Evolutionary conservation across 2,888 invertebrate genomes (phyloP).

Genomic region (Listrodromus nycthemerus): DNA sequence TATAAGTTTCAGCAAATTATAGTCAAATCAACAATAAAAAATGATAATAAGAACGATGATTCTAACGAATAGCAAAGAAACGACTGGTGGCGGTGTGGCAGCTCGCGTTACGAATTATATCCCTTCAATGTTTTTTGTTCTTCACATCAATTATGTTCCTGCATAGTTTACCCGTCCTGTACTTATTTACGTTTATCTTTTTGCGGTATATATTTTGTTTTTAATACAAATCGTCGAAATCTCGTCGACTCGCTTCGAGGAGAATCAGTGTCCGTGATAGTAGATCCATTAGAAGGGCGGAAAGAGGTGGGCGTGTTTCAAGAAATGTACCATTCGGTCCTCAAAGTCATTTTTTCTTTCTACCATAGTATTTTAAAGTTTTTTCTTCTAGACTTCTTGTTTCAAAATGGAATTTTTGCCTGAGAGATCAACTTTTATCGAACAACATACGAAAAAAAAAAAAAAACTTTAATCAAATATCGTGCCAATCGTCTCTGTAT

Average conservation of each 20-base stretch:
- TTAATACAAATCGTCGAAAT: slow-evolving; percentile 6
- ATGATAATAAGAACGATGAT: slow-evolving; percentile 51
- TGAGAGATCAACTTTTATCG: neutral
- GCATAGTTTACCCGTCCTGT: slow-evolving; percentile 17
- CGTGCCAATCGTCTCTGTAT: neutral
- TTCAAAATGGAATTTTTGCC: neutral
- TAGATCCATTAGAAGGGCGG: neutral
- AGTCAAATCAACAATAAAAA: slow-evolving; percentile 40
- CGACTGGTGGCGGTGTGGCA: slow-evolving; percentile 46
- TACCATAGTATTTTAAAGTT: neutral
- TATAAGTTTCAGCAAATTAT: slow-evolving; percentile 61
- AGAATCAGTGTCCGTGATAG: slow-evolving; percentile 22
- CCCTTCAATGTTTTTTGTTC: slow-evolving; percentile 14
- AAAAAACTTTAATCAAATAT: neutral
- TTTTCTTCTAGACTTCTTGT: too few species aligned
- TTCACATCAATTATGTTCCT: slow-evolving; percentile 21
- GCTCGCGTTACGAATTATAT: slow-evolving; percentile 34
- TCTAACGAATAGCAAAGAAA: slow-evolving; percentile 44
- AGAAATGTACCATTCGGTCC: neutral
- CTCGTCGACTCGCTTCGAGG: slow-evolving; percentile 24
- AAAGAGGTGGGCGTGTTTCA: neutral
- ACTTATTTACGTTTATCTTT: neutral
- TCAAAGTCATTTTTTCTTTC: neutral
- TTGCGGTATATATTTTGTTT: neutral
- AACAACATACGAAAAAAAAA: neutral